A percentile compares a stretch with the other conserved stretches of the same genome.
These are phyloP conservation scores for Polypterus senegalus DNA, from an alignment of 2,113 vertebrate species.

Conservation along the genomic window DNA sequence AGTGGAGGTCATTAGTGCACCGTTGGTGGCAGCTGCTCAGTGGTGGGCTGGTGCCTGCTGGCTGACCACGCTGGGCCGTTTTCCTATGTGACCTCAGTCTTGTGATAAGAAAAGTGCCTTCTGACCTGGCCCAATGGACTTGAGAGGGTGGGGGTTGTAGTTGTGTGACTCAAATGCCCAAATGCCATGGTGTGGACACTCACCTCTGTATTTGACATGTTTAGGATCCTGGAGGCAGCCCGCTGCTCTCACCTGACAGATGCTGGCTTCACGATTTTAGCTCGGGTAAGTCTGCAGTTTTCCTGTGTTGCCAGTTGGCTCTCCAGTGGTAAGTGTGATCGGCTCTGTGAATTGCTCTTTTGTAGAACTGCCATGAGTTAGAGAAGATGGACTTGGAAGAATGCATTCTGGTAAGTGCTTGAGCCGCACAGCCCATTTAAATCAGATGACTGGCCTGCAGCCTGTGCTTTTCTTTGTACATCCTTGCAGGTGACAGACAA, in stretches of 20 bases:
- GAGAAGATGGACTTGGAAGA: constrained; percentile 95
- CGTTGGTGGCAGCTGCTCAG: no score
- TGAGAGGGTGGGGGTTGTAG: no score
- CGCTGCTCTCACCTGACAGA: constrained; percentile 83
- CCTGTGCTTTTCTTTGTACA: constrained; percentile 18
- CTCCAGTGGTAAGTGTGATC: neutral
- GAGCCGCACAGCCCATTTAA: neutral
- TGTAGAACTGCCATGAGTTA: constrained; percentile 79
- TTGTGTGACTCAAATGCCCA: no score
- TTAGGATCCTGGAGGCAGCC: constrained; percentile 80
- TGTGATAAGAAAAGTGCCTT: no score
- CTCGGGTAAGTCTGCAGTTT: constrained; percentile 54
- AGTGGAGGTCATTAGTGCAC: no score
- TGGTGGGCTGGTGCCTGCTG: no score
- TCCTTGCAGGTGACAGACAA: constrained; percentile 71
- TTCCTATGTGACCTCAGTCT: no score
- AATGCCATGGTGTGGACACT: neutral
- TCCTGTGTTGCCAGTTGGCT: no score
- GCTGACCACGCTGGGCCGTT: no score
- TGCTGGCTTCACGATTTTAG: constrained; percentile 74
- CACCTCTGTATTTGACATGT: constrained; percentile 21
- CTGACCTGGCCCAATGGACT: no score
- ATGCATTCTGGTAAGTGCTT: constrained; percentile 73
- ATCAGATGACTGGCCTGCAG: neutral
- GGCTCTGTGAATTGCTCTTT: constrained; percentile 11